These are phyloP conservation scores for Lymantria dispar DNA, from an alignment of 2,888 invertebrate genomes.

Conservation along the genomic window DNA sequence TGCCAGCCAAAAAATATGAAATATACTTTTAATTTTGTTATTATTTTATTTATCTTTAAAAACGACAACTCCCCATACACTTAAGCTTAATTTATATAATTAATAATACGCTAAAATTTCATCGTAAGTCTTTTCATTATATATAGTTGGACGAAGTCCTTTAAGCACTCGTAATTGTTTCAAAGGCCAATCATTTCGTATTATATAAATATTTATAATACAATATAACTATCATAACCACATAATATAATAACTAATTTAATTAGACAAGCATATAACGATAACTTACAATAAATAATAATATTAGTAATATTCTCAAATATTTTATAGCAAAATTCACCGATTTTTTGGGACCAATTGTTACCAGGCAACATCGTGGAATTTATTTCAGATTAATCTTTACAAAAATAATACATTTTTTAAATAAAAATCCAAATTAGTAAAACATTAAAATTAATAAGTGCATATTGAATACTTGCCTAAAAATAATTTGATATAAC, in stretches of 20 bases:
- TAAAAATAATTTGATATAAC: not conserved
- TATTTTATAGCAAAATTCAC: slow-evolving; percentile 25
- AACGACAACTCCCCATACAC: slow-evolving; percentile 26
- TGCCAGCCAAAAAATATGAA: too few species aligned
- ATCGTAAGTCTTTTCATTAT: slow-evolving; percentile 73
- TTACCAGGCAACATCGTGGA: not conserved
- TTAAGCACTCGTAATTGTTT: slow-evolving; percentile 68
- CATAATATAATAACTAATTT: slow-evolving; percentile 33
- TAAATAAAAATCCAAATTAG: not conserved
- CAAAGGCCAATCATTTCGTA: slow-evolving; percentile 66
- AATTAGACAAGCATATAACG: slow-evolving; percentile 39
- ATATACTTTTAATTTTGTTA: not conserved
- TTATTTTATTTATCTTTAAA: slow-evolving; percentile 6
- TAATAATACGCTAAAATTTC: slow-evolving; percentile 57
- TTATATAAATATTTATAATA: slow-evolving; percentile 7
- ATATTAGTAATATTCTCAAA: slow-evolving; percentile 24
- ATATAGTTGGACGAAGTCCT: slow-evolving; percentile 67
- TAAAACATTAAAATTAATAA: not conserved
- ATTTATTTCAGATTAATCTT: not conserved
- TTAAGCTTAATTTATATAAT: slow-evolving; percentile 34
- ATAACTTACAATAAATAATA: slow-evolving; percentile 41
- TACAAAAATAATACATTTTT: not conserved
- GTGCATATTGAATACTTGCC: not conserved
- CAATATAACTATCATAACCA: slow-evolving; percentile 26
- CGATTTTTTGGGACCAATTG: slow-evolving; percentile 13